Base-by-base conservation (phyloP, 2,113 vertebrate species). In the Pagrus major region DNA sequence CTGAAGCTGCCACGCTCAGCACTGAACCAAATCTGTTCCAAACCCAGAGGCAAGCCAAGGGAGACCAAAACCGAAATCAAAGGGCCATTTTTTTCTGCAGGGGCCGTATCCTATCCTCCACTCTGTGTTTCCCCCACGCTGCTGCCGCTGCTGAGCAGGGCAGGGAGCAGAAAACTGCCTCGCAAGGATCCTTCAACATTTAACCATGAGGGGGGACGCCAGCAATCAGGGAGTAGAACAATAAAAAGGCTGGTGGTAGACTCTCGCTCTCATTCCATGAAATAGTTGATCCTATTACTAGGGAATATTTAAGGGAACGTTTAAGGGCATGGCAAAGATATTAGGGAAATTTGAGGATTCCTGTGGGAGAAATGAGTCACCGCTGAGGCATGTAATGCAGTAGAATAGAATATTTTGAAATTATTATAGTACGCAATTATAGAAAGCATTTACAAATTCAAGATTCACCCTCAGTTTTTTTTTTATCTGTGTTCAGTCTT, bases 61-160 rank as follows among this genome's bases (percentile, higher is more conserved):
- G 78, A 84, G 84, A 84, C 85, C 83, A 79, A 89, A 86, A 85
- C 64, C 81, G 58, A 87, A 93, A 92, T 92, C 88, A 94, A 93
- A 94, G 81, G 54, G 75, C 74, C 63, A 81, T 81, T 89, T 85
- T 87, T 79, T 88, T 63, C 64, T 81, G 47, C 70, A 79, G 71
- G 81, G 83, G 60, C 70, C 67, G 39, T 83, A 84, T 88, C 69
- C 76, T 85, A 46, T 69, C 64, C 46, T 78, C 75, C 75, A 8
- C 47, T 64, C 10, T 70, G 55, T 49, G 49, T 83, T 71, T 75
- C 63, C 70, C 56, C 76, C 61, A n/a, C 84, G 71, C 81, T 84
- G 81, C 56, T 86, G 59, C 75, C 78, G 37, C 73, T 77, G 83
- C 83, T 82, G 83, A 86, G 81, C 55, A 60, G 60, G 58, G 58